Conservation (phyloP, 1,140 invertebrate genomes). For the Bombus difficillimus region DNA sequence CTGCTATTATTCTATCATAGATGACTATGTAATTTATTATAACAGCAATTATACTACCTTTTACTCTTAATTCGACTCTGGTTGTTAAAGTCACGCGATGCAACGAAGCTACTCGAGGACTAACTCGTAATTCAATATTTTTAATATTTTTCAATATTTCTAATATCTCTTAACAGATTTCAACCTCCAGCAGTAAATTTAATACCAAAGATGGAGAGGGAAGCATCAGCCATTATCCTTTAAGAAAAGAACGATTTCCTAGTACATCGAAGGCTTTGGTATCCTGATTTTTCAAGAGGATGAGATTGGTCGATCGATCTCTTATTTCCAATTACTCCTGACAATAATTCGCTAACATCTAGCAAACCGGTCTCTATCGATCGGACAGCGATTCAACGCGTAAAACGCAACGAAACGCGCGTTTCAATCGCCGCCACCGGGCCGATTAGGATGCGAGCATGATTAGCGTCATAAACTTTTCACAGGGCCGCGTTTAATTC, state of each 20-base stretch:
- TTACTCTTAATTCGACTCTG: no score
- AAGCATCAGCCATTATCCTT: background rate
- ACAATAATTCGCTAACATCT: background rate
- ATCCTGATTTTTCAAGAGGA: background rate
- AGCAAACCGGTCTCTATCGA: background rate
- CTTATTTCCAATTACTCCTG: constrained; percentile 22
- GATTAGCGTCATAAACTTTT: constrained; percentile 51
- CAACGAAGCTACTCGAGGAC: no score
- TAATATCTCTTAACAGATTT: background rate
- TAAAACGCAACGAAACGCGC: constrained; percentile 13
- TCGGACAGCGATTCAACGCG: background rate
- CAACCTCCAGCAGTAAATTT: no score
- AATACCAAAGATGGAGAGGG: background rate
- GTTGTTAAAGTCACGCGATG: no score
- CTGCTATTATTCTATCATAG: no score
- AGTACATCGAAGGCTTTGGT: no score
- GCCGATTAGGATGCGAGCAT: constrained; percentile 30
- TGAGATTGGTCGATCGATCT: background rate
- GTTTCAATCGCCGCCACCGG: background rate
- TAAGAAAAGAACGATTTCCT: background rate
- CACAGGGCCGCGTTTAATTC: constrained; percentile 39
- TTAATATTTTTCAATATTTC: background rate
- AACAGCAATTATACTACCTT: no score
- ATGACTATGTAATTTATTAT: no score
- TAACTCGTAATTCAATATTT: no score